Percentiles rank a stretch among this genome's conserved stretches.
These are phyloP conservation scores for Horisme vitalbata DNA, from an alignment of 2,888 invertebrate genomes.

Conservation along the genomic window DNA sequence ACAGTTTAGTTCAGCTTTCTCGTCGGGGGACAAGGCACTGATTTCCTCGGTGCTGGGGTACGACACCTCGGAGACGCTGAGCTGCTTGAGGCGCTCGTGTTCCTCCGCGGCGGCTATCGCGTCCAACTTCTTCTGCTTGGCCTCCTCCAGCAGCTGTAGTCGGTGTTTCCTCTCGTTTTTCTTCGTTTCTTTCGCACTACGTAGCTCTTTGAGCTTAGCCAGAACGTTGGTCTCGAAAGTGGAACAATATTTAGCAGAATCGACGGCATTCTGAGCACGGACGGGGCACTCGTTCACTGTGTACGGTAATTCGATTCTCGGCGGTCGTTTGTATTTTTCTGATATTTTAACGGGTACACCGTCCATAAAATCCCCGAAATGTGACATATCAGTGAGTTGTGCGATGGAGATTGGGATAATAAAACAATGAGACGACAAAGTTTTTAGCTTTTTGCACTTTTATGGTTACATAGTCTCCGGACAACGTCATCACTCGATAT, in stretches of 20 bases:
- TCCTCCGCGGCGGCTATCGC: slow-evolving; percentile 74
- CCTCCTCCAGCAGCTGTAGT: slow-evolving; percentile 82
- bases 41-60: slow-evolving; percentile 85
- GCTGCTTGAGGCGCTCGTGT: slow-evolving; percentile 79
- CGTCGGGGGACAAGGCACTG: slow-evolving; percentile 78
- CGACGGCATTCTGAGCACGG: slow-evolving; percentile 66
- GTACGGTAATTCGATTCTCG: slow-evolving; percentile 80
- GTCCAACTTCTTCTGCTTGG: slow-evolving; percentile 80
- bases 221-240: slow-evolving; percentile 88
- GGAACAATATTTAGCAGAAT: slow-evolving; percentile 83
- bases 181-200: slow-evolving; percentile 84
- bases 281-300: slow-evolving; percentile 59
- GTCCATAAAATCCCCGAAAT: slow-evolving; percentile 87
- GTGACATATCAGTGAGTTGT: slow-evolving; percentile 71
- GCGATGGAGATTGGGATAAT: slow-evolving; percentile 50
- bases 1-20: slow-evolving; percentile 66
- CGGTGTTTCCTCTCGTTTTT: slow-evolving; percentile 84
- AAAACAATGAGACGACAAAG: slow-evolving; percentile 74
- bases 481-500: slow-evolving; percentile 71
- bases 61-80: slow-evolving; percentile 82
- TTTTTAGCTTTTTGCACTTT: slow-evolving; percentile 73
- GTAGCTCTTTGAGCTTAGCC: slow-evolving; percentile 88
- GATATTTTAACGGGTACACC: slow-evolving; percentile 94
- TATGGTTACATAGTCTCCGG: slow-evolving; percentile 74
- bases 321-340: slow-evolving; percentile 92